Evolutionary conservation across 2,113 vertebrate species (phyloP), one percentile per base, ranked within the genome.

Genomic region (Sclerurus mexicanus): DNA sequence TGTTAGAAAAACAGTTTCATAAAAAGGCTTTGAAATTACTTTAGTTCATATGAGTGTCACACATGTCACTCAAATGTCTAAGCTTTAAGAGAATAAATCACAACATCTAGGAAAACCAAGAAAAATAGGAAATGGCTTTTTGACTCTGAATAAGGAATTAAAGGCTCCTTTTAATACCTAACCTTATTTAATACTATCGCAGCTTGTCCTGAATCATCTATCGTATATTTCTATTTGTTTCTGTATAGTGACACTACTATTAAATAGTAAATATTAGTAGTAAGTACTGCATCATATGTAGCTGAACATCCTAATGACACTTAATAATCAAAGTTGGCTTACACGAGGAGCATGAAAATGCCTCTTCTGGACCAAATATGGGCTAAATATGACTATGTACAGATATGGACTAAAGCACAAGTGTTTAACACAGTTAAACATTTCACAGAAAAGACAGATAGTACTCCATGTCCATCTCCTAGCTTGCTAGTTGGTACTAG

Each of bases 161-260:
- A 56, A 56, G n/a, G 6, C 18, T 78, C 9, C 7, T 81, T 79
- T 93, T 77, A 62, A 62, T 49, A 77, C 27, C 17, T 66, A 42
- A 66, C 37, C 19, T 47, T 39, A 55, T 8, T 49, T 85, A 39
- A 14, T 68, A 7, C 23, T 82, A 30, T 5, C 4, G 3, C 9
- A 42, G 35, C 14, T 39, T 85, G 9, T 76, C 40, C 23, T 47
- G 37, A 63, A 47, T 33, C 27, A 67, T 8, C 35, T 72, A 22
- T 27, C 10, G 33, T 18, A 46, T 37, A 2, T 52, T 86, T 52
- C 21, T 67, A 17, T 40, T 77, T 90, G 25, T 4, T 84, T 56
- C 28, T 71, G 28, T 59, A 42, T 11, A 58, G 14, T 0, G 0
- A 33, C 49, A 49, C 8, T 42, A 42, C 14, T 47, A 37, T 47